phyloP scores from a whole-genome alignment of 2,797 vertebrate genomes.

The Enteromius mattozi region DNA sequence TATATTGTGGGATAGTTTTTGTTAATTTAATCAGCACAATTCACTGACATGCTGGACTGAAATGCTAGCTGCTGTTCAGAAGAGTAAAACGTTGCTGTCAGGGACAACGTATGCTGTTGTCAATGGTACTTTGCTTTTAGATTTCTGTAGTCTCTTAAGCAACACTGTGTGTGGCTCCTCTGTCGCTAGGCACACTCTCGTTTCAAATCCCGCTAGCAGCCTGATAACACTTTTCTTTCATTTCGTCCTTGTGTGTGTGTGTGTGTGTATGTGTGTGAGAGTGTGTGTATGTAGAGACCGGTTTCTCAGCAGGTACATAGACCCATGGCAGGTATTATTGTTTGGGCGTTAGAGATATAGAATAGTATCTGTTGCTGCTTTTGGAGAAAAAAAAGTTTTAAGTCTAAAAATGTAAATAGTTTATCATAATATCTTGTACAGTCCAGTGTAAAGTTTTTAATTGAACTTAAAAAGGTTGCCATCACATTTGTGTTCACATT shows the following conservation, averaged over 20 bases:
- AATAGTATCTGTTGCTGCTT: constrained; percentile 99
- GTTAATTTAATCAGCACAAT: constrained; percentile 99
- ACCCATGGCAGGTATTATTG: constrained; percentile 88
- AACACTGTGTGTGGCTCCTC: constrained; percentile 88
- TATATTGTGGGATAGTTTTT: constrained; percentile 98
- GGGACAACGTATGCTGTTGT: constrained; percentile 85
- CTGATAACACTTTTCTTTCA: constrained; percentile 81
- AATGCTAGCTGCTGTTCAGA: constrained; percentile 99
- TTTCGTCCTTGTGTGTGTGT: constrained; percentile 22
- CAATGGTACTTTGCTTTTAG: constrained; percentile 92
- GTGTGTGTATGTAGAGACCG: constrained; percentile 78
- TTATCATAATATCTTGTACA: constrained; percentile 99
- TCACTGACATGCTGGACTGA: constrained; percentile 99
- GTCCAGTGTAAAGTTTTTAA: constrained; percentile 99
- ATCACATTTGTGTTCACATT: constrained; percentile 95
- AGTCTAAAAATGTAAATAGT: constrained; percentile 99
- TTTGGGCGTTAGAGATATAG: constrained; percentile 91
- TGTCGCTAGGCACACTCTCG: constrained; percentile 76
- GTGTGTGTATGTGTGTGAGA: not conserved
- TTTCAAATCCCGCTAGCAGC: constrained; percentile 85
- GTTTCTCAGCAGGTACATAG: constrained; percentile 90
- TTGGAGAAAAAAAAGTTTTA: constrained; percentile 93
- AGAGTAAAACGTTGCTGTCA: constrained; percentile 89
- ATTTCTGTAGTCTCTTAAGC: constrained; percentile 84
- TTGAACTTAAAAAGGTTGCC: constrained; percentile 96